Evolutionary conservation across 2,113 vertebrate species (phyloP).

Genomic region (Equus przewalskii): DNA sequence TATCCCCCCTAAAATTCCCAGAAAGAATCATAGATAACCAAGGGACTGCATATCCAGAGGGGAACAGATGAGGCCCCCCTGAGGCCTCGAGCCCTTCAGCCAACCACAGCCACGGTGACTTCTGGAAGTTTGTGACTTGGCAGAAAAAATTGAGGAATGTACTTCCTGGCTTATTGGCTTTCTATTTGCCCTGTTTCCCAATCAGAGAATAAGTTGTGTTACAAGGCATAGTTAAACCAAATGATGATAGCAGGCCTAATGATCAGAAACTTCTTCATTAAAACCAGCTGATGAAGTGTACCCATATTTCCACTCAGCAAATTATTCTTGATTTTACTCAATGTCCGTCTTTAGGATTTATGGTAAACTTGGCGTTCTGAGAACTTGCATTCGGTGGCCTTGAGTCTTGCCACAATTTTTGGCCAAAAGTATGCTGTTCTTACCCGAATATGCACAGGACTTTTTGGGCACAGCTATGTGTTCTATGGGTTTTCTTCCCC

Average conservation of each 20-base stretch:
- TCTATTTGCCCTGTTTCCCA: constrained; percentile 21
- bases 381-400: not conserved
- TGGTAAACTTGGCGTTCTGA: not conserved
- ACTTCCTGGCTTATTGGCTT: not conserved
- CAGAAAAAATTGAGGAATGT: not conserved
- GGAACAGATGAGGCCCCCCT: accelerated
- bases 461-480: not conserved
- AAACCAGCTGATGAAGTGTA: not conserved
- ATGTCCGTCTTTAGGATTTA: not conserved
- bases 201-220: not conserved
- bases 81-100: not conserved
- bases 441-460: not conserved
- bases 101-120: not conserved
- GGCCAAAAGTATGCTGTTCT: not conserved
- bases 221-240: not conserved
- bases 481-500: not conserved
- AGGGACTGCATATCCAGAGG: not conserved
- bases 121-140: not conserved
- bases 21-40: not conserved
- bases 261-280: not conserved
- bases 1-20: not conserved
- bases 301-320: not conserved
- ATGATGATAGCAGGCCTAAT: not conserved
- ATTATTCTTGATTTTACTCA: not conserved
- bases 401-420: constrained; percentile 29